These are phyloP conservation scores for Palloptera scutellata DNA, from an alignment of 2,888 invertebrate genomes.

Conservation along the genomic window DNA sequence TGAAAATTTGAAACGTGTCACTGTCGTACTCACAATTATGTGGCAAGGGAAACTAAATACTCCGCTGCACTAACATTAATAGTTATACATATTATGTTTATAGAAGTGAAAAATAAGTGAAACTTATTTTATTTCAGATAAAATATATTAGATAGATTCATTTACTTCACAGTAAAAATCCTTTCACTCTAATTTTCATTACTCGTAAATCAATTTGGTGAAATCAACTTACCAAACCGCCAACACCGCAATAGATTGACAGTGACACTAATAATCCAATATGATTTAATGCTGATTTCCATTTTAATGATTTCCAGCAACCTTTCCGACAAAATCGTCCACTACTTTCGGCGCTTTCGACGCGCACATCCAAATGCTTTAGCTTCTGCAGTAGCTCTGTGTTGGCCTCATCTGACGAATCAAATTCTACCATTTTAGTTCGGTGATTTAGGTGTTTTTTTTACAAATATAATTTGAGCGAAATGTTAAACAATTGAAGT, in stretches of 20 bases:
- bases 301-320: slow-evolving; percentile 66
- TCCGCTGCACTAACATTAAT: no score
- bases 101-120: no score
- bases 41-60: no score
- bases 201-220: background rate
- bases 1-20: no score
- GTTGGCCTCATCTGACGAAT: slow-evolving; percentile 61
- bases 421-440: slow-evolving; percentile 51
- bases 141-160: no score
- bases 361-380: slow-evolving; percentile 61
- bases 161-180: no score
- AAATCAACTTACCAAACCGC: slow-evolving; percentile 76
- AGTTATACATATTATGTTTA: no score
- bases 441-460: slow-evolving; percentile 2
- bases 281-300: slow-evolving; percentile 76
- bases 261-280: slow-evolving; percentile 78
- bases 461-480: background rate
- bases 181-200: no score
- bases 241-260: slow-evolving; percentile 80
- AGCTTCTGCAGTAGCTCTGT: slow-evolving; percentile 62
- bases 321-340: slow-evolving; percentile 65
- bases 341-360: slow-evolving; percentile 49
- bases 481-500: background rate
- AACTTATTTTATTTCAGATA: no score
- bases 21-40: no score